Percentiles rank a stretch among this genome's conserved stretches.
These are phyloP conservation scores for Neoarius graeffei DNA, from an alignment of 2,113 vertebrate species.

Conservation along the genomic window DNA sequence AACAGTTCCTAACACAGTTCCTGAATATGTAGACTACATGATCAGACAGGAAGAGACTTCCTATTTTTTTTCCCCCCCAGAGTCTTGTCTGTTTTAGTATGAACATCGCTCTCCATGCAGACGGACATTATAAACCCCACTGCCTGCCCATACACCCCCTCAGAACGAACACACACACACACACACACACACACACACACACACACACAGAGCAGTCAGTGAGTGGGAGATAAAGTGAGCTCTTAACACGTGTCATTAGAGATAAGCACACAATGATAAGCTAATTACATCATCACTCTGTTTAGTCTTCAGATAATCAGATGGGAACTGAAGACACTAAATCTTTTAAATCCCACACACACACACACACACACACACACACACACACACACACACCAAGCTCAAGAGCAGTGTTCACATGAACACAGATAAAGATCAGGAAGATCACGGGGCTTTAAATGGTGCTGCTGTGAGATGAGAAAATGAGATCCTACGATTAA, in stretches of 20 bases:
- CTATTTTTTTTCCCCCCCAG: background rate
- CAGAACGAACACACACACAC: slow-evolving; percentile 31
- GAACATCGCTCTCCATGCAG: background rate
- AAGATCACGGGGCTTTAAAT: background rate
- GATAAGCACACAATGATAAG: slow-evolving; percentile 11
- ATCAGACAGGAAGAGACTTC: background rate
- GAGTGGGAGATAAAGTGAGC: background rate
- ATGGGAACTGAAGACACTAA: slow-evolving; percentile 12
- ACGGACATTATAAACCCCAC: too few species aligned
- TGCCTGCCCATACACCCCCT: background rate
- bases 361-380: too few species aligned
- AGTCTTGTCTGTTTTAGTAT: background rate
- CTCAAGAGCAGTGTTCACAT: background rate
- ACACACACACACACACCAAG: too few species aligned
- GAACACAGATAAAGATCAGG: slow-evolving; percentile 11
- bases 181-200: slow-evolving; percentile 17
- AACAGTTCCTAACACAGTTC: background rate
- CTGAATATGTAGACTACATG: background rate
- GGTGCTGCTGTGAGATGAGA: background rate
- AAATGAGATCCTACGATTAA: too few species aligned
- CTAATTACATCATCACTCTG: slow-evolving; percentile 28
- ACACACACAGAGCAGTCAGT: slow-evolving; percentile 9
- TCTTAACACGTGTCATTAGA: slow-evolving; percentile 11
- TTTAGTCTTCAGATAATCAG: slow-evolving; percentile 32
- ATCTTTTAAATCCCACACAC: slow-evolving; percentile 7